These are phyloP conservation scores for Emydocephalus ijimae DNA, from an alignment of 2,113 vertebrate genomes.

Conservation along the genomic window DNA sequence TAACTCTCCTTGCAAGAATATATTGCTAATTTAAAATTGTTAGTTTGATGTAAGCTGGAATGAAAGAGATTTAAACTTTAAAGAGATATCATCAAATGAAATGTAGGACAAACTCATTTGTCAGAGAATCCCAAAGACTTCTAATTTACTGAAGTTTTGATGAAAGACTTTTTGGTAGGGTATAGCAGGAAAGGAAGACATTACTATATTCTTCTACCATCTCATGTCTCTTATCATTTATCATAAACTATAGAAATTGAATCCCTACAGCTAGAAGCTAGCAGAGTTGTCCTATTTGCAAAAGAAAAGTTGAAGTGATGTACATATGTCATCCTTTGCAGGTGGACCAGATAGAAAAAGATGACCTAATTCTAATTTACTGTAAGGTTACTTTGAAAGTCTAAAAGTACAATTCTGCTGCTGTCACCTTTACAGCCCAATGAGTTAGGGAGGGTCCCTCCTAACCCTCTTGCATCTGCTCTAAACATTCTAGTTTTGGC, in stretches of 20 bases:
- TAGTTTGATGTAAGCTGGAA: not conserved
- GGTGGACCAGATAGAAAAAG: not conserved
- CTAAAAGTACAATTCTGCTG: not conserved
- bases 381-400: not conserved
- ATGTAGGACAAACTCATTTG: not conserved
- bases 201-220: not conserved
- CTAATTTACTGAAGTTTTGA: not conserved
- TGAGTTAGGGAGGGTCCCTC: not conserved
- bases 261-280: not conserved
- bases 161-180: not conserved
- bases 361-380: not conserved
- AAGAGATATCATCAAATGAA: not conserved
- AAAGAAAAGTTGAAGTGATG: not conserved
- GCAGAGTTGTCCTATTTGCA: not conserved
- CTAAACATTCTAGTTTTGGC: not conserved
- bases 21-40: not conserved
- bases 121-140: not conserved
- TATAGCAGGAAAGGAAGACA: not conserved
- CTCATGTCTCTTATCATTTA: not conserved
- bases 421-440: not conserved
- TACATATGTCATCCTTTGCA: not conserved
- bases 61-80: not conserved
- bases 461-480: not conserved
- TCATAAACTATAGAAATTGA: not conserved
- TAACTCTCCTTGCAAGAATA: not conserved